Evolutionary conservation across 2,797 vertebrate species (phyloP), one percentile per base, ranked within the genome.

Genomic region (Scomberomorus guttatus): DNA sequence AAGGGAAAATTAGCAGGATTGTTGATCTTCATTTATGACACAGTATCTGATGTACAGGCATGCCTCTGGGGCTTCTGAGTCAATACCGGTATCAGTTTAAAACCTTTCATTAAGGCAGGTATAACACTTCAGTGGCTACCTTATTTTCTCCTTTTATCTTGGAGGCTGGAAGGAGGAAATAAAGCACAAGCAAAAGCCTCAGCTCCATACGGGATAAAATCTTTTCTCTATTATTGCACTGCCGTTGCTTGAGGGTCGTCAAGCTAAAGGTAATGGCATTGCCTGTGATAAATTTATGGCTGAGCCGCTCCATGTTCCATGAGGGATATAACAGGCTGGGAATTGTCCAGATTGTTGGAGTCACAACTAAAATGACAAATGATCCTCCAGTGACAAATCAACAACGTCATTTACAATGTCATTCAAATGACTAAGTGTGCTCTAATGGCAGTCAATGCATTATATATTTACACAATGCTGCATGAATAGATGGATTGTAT

Each of bases 211-310:
- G 92, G 92, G 93, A 95, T 94, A 93, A 93, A 94, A 95, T 95
- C 94, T 93, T 93, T 95, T 95, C 93, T 93, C 89, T 92, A 93
- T 95, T 95, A 95, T 95, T 94, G 93, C 92, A 80, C 91, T 90
- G 89, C 83, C 63, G 69, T 90, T 89, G 93, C 93, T 95, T 77
- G 92, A 92, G 90, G 93, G 90, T 92, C 91, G 85, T 93, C 89
- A 92, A 83, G 90, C 90, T 84, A 84, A 89, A 92, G 91, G 90
- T 95, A 94, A 95, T 93, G 86, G 90, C 90, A 92, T 90, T 83
- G 89, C 91, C 81, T 68, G 90, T 93, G 94, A 95, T 91, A 94
- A 93, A 95, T 94, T 92, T 92, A 92, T 90, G 84, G 85, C 83
- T 56, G 61, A 74, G 84, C 82, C 77, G 82, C 91, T 92, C 77